A percentile compares a stretch with the other conserved stretches of the same genome.
phyloP scores from a whole-genome alignment of 2,113 vertebrate species.

The Ursus arctos region DNA sequence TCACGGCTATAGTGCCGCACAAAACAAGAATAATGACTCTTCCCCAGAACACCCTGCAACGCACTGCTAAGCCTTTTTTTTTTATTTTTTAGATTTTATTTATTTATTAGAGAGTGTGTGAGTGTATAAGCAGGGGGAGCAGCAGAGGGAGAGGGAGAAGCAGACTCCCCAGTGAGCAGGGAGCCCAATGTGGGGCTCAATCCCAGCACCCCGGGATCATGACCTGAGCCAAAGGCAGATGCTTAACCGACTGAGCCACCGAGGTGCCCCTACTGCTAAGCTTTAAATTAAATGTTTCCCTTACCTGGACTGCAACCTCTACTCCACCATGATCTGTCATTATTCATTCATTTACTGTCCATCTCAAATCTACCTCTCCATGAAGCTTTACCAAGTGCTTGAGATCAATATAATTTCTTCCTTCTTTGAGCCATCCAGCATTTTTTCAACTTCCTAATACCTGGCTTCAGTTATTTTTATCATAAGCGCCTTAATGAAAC shows the following conservation, averaged over 20 bases:
- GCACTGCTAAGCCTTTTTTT: neutral
- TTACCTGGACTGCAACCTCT: neutral
- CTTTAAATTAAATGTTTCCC: conserved; percentile 3
- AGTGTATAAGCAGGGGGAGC: too few relatives aligned
- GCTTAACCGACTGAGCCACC: too few relatives aligned
- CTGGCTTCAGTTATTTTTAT: conserved; percentile 47
- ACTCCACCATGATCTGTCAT: neutral
- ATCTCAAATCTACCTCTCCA: conserved; percentile 12
- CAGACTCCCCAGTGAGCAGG: too few relatives aligned
- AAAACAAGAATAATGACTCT: neutral
- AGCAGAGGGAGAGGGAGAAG: too few relatives aligned
- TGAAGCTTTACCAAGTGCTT: neutral
- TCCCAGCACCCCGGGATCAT: too few relatives aligned
- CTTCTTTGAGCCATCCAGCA: conserved; percentile 37
- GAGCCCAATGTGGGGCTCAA: too few relatives aligned
- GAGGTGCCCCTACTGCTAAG: neutral
- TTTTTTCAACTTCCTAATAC: conserved; percentile 22
- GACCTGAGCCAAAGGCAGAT: too few relatives aligned
- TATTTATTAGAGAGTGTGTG: too few relatives aligned
- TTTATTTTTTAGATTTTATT: neutral
- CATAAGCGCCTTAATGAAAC: conserved; percentile 22
- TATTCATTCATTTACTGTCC: neutral
- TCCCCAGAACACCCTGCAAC: neutral
- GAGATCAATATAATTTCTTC: neutral
- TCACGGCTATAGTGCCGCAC: neutral